Evolutionary conservation across 2,888 invertebrate genomes (phyloP), one percentile per base, ranked within the genome.

Genomic region (Notocelia uddmanniana): DNA sequence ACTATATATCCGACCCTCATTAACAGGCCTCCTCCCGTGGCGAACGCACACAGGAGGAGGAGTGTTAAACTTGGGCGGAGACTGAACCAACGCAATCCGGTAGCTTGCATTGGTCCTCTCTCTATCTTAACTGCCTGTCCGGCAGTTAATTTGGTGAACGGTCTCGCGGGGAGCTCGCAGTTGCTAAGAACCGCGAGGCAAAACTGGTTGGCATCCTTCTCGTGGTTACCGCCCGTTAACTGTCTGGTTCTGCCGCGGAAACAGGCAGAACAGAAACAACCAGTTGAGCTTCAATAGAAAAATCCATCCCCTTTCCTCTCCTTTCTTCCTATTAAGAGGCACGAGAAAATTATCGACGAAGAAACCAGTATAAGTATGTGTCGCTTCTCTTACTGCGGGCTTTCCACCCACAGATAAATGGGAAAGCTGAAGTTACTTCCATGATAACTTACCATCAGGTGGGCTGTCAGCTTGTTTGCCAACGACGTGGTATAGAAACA

Each of bases 151-250:
- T 37, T 37, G 59, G 37, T 19, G 59, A 58, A 41, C 41, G 37
- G 59, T 37, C 37, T 59, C 21, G 48, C 23, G 60, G 13, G 23
- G 45, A 62, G 60, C 60, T 62, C 60, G 18, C 48, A 62, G 60
- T 62, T 45, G 45, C 45, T 2, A n/a, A 3, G 60, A 62, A n/a
- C 37, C 41, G 45, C 60, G 21, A 1, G 45, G 60, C 60, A 62
- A 62, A 45, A 62, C 48, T 66, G 68, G 18, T 31, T 37, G 37
- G 5, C 1, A n/a, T 41, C 60, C 60, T 62, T 62, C 60, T 11
- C 60, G 45, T 18, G 60, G 60, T 45, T 62, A 3, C 60, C 45
- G 60, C 60, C 60, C 48, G 60, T 62, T 62, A 62, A 8, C 60
- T 62, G 60, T 48, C 60, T 62, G 60, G 45, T 62, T 62, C 48